Evolutionary conservation across 2,113 vertebrate species (phyloP).

Genomic region (Pteruthius melanotis): DNA sequence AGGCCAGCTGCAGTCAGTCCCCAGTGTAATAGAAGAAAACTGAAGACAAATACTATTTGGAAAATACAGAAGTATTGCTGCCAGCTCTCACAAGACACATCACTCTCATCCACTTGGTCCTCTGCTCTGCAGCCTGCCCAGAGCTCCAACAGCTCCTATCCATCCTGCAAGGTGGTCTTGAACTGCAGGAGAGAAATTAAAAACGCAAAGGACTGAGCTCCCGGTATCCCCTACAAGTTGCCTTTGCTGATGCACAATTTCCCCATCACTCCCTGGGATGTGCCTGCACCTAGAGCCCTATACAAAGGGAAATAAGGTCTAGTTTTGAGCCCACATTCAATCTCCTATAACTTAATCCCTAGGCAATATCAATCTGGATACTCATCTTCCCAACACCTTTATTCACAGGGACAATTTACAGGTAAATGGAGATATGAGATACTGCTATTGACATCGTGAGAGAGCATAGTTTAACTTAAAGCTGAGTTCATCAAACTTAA

Average conservation of each 20-base stretch:
- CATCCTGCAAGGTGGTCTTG: neutral
- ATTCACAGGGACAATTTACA: fast-evolving
- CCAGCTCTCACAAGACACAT: neutral
- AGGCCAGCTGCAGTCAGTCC: neutral
- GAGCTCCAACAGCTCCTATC: neutral
- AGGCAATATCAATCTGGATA: neutral
- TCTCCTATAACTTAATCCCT: neutral
- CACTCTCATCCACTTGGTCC: neutral
- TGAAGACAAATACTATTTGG: neutral
- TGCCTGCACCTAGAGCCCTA: neutral
- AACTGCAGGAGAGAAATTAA: neutral
- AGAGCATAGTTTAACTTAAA: neutral
- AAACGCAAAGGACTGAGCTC: neutral
- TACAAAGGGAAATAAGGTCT: neutral
- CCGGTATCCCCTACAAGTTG: neutral
- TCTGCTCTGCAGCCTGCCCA: neutral
- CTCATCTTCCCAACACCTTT: neutral
- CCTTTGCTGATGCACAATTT: neutral
- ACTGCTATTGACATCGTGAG: neutral
- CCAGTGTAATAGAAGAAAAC: neutral
- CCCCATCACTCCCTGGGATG: fast-evolving
- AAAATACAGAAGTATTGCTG: neutral
- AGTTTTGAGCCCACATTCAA: neutral
- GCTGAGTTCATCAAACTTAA: neutral
- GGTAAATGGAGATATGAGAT: neutral